These are phyloP conservation scores for Acronicta leporina DNA, from an alignment of 2,888 invertebrate genomes.

Conservation along the genomic window DNA sequence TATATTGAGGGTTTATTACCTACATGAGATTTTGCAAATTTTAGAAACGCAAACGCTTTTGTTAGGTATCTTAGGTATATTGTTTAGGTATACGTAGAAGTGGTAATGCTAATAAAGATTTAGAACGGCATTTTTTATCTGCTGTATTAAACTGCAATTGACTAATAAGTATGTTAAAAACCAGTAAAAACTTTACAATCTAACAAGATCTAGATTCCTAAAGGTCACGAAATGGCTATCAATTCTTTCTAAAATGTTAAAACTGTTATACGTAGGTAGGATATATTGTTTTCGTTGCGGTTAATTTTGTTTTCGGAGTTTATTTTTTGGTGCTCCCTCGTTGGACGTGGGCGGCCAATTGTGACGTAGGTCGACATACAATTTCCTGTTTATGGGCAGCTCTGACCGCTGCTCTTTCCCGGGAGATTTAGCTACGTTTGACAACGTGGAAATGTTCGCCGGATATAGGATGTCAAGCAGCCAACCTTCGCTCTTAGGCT, in stretches of 20 bases:
- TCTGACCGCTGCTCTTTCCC: constrained; percentile 82
- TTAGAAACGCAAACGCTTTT: too few species aligned
- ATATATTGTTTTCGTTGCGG: constrained; percentile 42
- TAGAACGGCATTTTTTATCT: too few species aligned
- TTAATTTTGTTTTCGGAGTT: constrained; percentile 54
- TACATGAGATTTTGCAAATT: not conserved
- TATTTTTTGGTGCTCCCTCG: constrained; percentile 56
- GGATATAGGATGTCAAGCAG: constrained; percentile 85
- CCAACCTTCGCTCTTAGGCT: constrained; percentile 72
- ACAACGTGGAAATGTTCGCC: constrained; percentile 79
- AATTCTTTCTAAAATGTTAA: constrained; percentile 25
- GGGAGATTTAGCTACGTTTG: constrained; percentile 74
- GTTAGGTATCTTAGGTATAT: not conserved
- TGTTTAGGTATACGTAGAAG: too few species aligned
- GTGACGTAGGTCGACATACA: constrained; percentile 85
- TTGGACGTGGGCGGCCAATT: constrained; percentile 62
- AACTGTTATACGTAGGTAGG: constrained; percentile 31
- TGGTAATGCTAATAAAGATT: too few species aligned
- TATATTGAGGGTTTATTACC: constrained; percentile 8
- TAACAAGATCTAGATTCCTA: too few species aligned
- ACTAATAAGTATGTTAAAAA: too few species aligned
- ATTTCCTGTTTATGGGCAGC: constrained; percentile 79
- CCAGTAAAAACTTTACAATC: too few species aligned
- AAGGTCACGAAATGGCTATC: too few species aligned
- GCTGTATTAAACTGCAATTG: too few species aligned